Conservation (phyloP, 2,888 invertebrate species). For the Orchesella flavescens region DNA sequence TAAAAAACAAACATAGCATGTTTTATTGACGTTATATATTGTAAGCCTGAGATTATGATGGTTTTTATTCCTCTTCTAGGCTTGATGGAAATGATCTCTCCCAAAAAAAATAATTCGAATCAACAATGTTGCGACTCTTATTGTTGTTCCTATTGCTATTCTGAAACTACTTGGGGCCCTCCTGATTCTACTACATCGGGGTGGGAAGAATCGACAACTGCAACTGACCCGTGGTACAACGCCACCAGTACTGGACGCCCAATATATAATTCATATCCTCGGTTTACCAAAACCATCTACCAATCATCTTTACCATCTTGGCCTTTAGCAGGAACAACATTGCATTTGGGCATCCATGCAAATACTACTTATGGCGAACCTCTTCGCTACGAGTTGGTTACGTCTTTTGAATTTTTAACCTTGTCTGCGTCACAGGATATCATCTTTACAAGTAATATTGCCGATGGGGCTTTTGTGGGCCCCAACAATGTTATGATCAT, state of each 20-base stretch:
- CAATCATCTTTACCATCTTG: conserved; percentile 15
- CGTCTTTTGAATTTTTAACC: conserved; percentile 19
- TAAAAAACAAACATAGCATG: too few species aligned
- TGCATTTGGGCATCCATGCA: conserved; percentile 27
- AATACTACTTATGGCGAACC: not conserved
- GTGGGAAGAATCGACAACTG: too few species aligned
- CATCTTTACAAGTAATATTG: conserved; percentile 28
- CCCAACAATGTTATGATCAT: conserved; percentile 34
- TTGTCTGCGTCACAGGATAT: conserved; percentile 17
- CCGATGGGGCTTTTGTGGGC: conserved; percentile 30
- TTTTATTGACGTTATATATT: too few species aligned
- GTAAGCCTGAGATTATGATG: too few species aligned
- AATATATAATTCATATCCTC: not conserved
- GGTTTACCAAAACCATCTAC: conserved; percentile 22
- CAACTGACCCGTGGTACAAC: not conserved
- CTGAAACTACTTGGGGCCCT: too few species aligned
- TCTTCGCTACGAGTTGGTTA: not conserved
- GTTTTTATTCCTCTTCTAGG: too few species aligned
- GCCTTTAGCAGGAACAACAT: conserved; percentile 17
- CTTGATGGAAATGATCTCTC: too few species aligned
- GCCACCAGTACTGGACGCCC: too few species aligned
- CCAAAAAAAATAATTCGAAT: too few species aligned
- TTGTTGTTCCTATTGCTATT: too few species aligned
- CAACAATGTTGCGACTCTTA: too few species aligned
- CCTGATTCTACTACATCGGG: too few species aligned